Percentiles rank a stretch among this genome's conserved stretches.
Evolutionary conservation across 1,140 invertebrate genomes (phyloP).

Genomic region (Lineus longissimus): DNA sequence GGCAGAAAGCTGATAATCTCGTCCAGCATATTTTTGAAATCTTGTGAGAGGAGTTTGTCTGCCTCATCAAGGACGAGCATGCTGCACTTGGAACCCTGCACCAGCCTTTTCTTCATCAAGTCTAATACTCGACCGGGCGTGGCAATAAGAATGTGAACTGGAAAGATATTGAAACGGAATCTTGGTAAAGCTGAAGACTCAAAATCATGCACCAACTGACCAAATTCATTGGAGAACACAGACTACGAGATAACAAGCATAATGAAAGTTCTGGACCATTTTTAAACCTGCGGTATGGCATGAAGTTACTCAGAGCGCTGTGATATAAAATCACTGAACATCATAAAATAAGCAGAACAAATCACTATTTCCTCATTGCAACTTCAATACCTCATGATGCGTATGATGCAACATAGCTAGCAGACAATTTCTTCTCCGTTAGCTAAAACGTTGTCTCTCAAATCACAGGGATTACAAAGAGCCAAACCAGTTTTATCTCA

Average conservation of each 20-base stretch:
- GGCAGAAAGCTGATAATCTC: constrained; percentile 92
- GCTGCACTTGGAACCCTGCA: constrained; percentile 87
- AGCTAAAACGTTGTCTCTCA: too few relatives aligned
- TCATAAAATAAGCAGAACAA: too few relatives aligned
- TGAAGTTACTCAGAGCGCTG: too few relatives aligned
- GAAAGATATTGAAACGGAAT: constrained; percentile 15
- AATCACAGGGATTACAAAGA: too few relatives aligned
- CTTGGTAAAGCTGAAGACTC: neutral
- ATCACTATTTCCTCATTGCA: too few relatives aligned
- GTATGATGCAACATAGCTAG: too few relatives aligned
- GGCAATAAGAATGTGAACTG: constrained; percentile 98
- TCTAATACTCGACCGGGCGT: constrained; percentile 99
- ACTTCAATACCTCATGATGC: too few relatives aligned
- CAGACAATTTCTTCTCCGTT: too few relatives aligned
- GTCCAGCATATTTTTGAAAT: constrained; percentile 98
- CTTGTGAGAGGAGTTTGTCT: constrained; percentile 97
- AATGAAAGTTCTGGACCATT: too few relatives aligned
- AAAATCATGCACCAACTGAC: neutral
- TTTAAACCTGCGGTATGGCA: too few relatives aligned
- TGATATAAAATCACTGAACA: too few relatives aligned
- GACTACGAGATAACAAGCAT: neutral
- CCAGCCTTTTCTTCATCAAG: constrained; percentile 98
- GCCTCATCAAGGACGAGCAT: constrained; percentile 98
- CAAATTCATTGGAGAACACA: constrained; percentile 10
- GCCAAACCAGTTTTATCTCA: too few relatives aligned